These are phyloP conservation scores for Coelogynopora nodosa DNA, from an alignment of 2,888 invertebrate genomes.

Conservation along the genomic window DNA sequence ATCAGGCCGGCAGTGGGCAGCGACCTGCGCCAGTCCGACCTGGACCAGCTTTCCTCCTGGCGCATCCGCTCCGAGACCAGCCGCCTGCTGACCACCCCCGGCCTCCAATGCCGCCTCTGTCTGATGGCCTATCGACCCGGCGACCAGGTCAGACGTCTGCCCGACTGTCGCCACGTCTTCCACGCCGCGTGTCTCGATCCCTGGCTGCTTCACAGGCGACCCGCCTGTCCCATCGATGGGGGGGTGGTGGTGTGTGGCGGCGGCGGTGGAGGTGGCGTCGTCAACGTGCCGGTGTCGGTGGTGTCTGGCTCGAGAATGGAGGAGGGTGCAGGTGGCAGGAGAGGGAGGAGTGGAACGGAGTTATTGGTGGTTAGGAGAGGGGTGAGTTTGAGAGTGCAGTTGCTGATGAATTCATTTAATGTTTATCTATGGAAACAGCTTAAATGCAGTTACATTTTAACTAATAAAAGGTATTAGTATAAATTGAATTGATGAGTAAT, in stretches of 20 bases:
- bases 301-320: not conserved
- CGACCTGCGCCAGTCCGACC: conserved; percentile 55
- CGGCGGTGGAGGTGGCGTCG: not conserved
- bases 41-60: conserved; percentile 56
- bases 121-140: conserved; percentile 54
- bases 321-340: not conserved
- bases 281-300: not conserved
- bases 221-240: conserved; percentile 57
- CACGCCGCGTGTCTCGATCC: conserved; percentile 60
- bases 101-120: conserved; percentile 60
- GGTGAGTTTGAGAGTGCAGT: too few relatives aligned
- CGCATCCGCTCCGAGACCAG: conserved; percentile 53
- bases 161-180: conserved; percentile 59
- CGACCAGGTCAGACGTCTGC: conserved; percentile 56
- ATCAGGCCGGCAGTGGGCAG: conserved; percentile 49
- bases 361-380: not conserved
- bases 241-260: not conserved
- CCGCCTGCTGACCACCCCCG: conserved; percentile 53
- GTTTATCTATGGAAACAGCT: too few relatives aligned
- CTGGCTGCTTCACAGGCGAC: conserved; percentile 60
- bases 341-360: not conserved
- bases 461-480: too few relatives aligned
- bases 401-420: too few relatives aligned
- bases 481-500: too few relatives aligned
- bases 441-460: too few relatives aligned